Percentiles rank a stretch among this genome's conserved stretches.
These are phyloP conservation scores for Euproctis similis DNA, from an alignment of 2,888 invertebrate genomes.

Conservation along the genomic window DNA sequence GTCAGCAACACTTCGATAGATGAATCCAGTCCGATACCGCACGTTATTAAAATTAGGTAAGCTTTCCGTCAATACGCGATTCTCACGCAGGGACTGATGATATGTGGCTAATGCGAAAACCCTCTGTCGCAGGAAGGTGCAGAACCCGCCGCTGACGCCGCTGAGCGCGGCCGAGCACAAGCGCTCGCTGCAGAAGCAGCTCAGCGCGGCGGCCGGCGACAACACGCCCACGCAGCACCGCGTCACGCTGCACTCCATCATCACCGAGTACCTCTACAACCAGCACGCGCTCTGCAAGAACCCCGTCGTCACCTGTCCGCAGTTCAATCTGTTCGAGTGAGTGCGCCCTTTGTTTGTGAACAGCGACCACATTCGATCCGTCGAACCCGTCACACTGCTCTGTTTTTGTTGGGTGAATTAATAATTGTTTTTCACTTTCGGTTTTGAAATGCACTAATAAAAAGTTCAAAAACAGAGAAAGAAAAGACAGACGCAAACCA, in stretches of 20 bases:
- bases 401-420: no score
- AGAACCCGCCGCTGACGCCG: constrained; percentile 20
- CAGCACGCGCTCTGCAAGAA: constrained; percentile 99
- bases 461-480: no score
- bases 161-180: constrained; percentile 31
- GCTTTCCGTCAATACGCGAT: background rate
- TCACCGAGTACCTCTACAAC: constrained; percentile 96
- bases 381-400: no score
- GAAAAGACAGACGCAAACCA: no score
- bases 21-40: constrained; percentile 38
- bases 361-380: no score
- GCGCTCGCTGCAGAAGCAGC: constrained; percentile 73
- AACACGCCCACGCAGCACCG: constrained; percentile 41
- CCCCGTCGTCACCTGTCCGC: constrained; percentile 97
- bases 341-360: no score
- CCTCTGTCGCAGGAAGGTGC: constrained; percentile 44
- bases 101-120: no score
- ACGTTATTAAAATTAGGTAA: constrained; percentile 60
- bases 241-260: constrained; percentile 91
- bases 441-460: no score
- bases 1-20: constrained; percentile 27
- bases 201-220: constrained; percentile 51
- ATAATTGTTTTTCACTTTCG: no score
- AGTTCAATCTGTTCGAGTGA: constrained; percentile 93
- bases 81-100: no score